Evolutionary conservation across 2,113 vertebrate species (phyloP), one percentile per base, ranked within the genome.

Genomic region (Xiphophorus couchianus): DNA sequence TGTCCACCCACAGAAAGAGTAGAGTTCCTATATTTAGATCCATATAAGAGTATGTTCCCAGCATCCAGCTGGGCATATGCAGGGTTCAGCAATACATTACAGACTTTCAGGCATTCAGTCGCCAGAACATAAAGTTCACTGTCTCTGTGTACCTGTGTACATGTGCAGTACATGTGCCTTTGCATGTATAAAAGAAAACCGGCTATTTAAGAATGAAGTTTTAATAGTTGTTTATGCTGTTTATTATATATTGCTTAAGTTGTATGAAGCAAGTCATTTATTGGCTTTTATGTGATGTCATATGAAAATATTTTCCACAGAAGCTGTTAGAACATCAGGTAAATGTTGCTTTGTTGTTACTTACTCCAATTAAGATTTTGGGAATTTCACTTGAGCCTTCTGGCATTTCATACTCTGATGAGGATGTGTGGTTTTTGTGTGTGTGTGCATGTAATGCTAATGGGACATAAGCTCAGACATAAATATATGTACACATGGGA

Each of bases 21-120:
- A 82, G 31, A 61, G 74, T 75, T 74, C 82, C 91, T 92, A 92
- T 91, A 92, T 90, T 91, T 91, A 91, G 90, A 86, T 76, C 44
- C 77, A 75, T 81, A 82, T 77, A 88, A 78, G 82, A 85, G 81
- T 77, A 65, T 71, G 78, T 88, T 91, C 81, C 81, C 73, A 80
- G 85, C 71, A 79, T 89, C 82, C 75, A 73, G 70, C 88, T 83
- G 86, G 78, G 86, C 82, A 71, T 71, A 80, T 76, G 80, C 80
- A 39, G 65, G 58, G 28, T 75, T 87, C 67, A 68, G 83, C 80
- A 78, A 78, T 81, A 84, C 72, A 66, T 85, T 71, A 69, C 79
- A 70, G 28, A 74, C 69, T 90, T 73, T 74, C 30, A 82, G 69
- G 64, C 62, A 14, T 80, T 82, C 69, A 72, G 10, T 70, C 51